Evolutionary conservation across 2,888 invertebrate genomes (phyloP), one percentile per base, ranked within the genome.

Genomic region (Ligdia adustata): DNA sequence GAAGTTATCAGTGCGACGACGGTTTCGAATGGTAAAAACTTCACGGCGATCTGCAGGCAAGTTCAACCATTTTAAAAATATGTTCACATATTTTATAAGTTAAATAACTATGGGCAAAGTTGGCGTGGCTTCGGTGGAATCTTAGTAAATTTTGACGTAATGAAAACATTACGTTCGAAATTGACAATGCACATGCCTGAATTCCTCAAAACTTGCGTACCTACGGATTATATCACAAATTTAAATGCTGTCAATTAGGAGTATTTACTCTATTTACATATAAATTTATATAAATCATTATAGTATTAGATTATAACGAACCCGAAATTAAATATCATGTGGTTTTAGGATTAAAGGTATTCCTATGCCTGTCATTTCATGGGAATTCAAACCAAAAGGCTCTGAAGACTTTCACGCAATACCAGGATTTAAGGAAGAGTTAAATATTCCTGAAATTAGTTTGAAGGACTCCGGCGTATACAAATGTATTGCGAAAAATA

Each of bases 331-430:
- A 31, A 31, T 15, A 22, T 22, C 9, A 31, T 9, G 2, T 9
- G 15, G 7, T 16, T 29, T 43, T 20, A 58, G 57, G 11, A 12
- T 48, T 13, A 46, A 18, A 27, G 60, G 58, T 11, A 26, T 42
- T 26, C 62, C 62, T 2, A 43, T 26, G 4, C 57, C 62, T 2
- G 22, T 5, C 9, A 18, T 57, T 7, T 46, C 48, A 7, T 62
- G 62, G 62, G 32, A 58, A n/a, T 53, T 57, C 9, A 52, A 54
- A 39, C 24, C 42, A 4, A 41, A 34, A 12, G 37, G 13, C 4
- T 37, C 35, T 9, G n/a, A 42, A 2, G 9, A 1, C n/a, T 43
- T 38, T 11, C 6, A 13, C 6, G 3, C 3, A 4, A 16, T 46
- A 9, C 4, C 20, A 42, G 12, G 24, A n/a, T 16, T 34, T 18